Evolutionary conservation across 2,113 vertebrate genomes (phyloP).

Genomic region (Dipodomys stephensi): DNA sequence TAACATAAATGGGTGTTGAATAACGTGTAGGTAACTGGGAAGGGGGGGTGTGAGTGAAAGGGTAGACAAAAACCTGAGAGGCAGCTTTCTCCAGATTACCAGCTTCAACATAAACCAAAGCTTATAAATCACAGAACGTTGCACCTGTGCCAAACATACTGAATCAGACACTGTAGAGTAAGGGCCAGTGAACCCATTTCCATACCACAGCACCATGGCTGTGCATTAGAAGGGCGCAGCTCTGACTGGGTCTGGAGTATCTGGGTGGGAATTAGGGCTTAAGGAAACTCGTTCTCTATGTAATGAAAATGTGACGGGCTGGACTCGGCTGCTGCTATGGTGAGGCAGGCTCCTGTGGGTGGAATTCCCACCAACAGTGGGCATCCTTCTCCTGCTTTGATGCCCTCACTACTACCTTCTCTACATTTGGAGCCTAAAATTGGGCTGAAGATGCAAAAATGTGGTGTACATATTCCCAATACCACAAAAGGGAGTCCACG

Average conservation of each 20-base stretch:
- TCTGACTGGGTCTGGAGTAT: not conserved
- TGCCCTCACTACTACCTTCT: not conserved
- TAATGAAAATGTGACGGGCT: too few species aligned
- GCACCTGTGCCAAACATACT: not conserved
- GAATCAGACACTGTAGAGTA: not conserved
- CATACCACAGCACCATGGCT: too few species aligned
- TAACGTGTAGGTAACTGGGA: not conserved
- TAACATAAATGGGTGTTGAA: not conserved
- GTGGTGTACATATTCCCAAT: not conserved
- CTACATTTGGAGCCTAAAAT: not conserved
- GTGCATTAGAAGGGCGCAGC: too few species aligned
- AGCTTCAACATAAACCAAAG: too few species aligned
- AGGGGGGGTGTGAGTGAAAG: not conserved
- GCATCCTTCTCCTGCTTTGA: not conserved
- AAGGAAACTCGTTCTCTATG: not conserved
- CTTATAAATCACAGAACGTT: not conserved
- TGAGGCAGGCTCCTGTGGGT: not conserved
- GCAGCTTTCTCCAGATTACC: not conserved
- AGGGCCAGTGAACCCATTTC: rapidly evolving
- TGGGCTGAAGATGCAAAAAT: not conserved
- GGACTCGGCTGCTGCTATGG: not conserved
- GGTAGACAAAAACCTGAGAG: not conserved
- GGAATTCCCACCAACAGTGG: too few species aligned
- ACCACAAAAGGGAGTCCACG: not conserved
- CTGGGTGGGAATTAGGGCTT: not conserved